Percentiles rank a stretch among this genome's conserved stretches.
These are phyloP conservation scores for Platysternon megacephalum DNA, from an alignment of 2,113 vertebrate genomes.

Conservation along the genomic window DNA sequence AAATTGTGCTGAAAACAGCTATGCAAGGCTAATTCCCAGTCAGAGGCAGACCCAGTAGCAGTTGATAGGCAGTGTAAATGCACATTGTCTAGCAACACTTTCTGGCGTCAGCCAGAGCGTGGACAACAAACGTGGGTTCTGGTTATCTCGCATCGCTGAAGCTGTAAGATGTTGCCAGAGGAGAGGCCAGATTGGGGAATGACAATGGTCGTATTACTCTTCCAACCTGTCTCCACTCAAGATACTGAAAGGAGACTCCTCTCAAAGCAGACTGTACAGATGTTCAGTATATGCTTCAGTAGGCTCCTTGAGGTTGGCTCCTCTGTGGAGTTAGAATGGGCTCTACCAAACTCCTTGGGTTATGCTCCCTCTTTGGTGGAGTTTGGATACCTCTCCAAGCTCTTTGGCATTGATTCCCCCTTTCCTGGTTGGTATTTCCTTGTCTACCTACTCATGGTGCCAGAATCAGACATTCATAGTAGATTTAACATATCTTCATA, in stretches of 20 bases:
- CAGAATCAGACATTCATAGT: not conserved
- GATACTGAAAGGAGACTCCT: not conserved
- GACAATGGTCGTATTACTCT: not conserved
- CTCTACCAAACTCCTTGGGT: not conserved
- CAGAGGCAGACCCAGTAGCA: not conserved
- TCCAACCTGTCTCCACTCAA: not conserved
- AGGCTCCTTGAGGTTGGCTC: too few species aligned
- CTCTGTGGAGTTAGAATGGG: not conserved
- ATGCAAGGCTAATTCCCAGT: not conserved
- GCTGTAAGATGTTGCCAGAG: not conserved
- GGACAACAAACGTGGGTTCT: not conserved
- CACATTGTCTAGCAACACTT: rapidly evolving
- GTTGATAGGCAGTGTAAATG: not conserved
- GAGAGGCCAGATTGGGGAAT: not conserved
- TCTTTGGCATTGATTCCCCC: not conserved
- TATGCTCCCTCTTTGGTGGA: not conserved
- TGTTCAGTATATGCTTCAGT: too few species aligned
- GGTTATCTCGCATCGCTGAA: not conserved
- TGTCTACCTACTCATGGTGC: not conserved
- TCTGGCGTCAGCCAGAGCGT: not conserved
- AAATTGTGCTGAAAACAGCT: not conserved
- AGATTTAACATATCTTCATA: not conserved
- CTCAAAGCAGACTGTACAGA: too few species aligned
- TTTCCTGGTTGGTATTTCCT: not conserved
- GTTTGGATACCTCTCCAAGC: not conserved